phyloP scores from a whole-genome alignment of 2,888 invertebrate species.

The Drosophila rellima region DNA sequence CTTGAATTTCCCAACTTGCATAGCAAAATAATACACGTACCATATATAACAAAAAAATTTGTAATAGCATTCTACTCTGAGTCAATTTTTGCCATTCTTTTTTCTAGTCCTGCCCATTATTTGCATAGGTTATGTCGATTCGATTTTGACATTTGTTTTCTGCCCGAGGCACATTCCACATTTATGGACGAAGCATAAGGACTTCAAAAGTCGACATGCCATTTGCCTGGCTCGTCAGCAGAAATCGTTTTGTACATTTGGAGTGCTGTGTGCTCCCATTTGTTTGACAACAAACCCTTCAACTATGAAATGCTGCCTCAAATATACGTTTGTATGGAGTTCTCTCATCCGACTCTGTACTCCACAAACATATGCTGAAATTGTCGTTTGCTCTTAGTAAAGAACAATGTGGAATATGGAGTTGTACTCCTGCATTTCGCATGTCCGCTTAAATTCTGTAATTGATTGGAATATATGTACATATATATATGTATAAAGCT shows the following conservation, averaged over 20 bases:
- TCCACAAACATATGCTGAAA: constrained; percentile 23
- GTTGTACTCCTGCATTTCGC: constrained; percentile 17
- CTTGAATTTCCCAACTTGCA: constrained; percentile 25
- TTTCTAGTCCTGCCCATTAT: constrained; percentile 18
- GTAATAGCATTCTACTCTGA: constrained; percentile 3
- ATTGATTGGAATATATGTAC: constrained; percentile 10
- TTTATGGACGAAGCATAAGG: constrained; percentile 20
- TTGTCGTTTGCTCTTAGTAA: constrained; percentile 28
- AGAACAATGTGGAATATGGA: constrained; percentile 18
- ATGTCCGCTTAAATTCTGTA: constrained; percentile 8
- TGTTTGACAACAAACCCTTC: constrained; percentile 17
- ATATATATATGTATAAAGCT: too few species aligned
- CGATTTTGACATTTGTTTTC: constrained; percentile 34
- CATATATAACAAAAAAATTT: neutral
- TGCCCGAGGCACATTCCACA: constrained; percentile 19
- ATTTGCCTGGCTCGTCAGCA: constrained; percentile 30
- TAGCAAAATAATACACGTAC: neutral
- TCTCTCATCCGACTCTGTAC: neutral
- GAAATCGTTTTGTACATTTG: constrained; percentile 13
- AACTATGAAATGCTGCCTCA: constrained; percentile 39
- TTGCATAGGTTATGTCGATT: constrained; percentile 44
- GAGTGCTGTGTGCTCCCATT: constrained; percentile 1
- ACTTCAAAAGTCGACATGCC: constrained; percentile 15
- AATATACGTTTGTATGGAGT: constrained; percentile 25
- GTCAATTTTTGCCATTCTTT: constrained; percentile 4